Percentiles rank a stretch among this genome's conserved stretches.
Evolutionary conservation across 1,140 invertebrate genomes (phyloP).

Genomic region (Elymnias hypermnestra): DNA sequence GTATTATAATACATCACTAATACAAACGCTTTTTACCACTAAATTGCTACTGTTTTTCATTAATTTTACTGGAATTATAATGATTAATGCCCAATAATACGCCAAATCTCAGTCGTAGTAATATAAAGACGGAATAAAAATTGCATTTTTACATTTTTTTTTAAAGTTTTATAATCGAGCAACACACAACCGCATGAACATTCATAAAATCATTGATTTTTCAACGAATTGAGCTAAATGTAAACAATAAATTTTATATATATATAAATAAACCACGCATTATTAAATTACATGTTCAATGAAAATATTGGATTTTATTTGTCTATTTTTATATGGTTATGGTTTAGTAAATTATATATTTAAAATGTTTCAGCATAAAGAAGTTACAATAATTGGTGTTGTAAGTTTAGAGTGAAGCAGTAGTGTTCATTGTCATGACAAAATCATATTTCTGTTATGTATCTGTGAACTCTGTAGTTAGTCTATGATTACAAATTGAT

Average conservation of each 20-base stretch:
- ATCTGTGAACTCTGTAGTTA: no score
- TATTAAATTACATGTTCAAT: no score
- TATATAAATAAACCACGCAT: no score
- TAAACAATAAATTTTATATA: slow-evolving; percentile 8
- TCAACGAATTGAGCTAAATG: slow-evolving; percentile 56
- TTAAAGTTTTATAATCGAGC: slow-evolving; percentile 40
- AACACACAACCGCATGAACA: slow-evolving; percentile 58
- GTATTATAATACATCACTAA: no score
- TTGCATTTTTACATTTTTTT: slow-evolving; percentile 29
- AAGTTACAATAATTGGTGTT: slow-evolving; percentile 27
- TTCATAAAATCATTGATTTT: slow-evolving; percentile 27
- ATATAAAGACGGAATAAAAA: slow-evolving; percentile 57
- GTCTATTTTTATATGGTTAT: no score
- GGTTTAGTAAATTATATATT: no score
- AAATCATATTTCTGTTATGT: no score
- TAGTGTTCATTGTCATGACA: slow-evolving; percentile 11
- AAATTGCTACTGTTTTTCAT: slow-evolving; percentile 5
- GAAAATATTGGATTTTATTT: no score
- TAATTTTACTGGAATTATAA: slow-evolving; percentile 6
- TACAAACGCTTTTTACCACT: slow-evolving; percentile 3
- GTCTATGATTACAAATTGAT: no score
- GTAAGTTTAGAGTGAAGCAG: slow-evolving; percentile 7
- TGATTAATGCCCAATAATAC: slow-evolving; percentile 1
- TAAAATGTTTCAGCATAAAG: slow-evolving; percentile 6
- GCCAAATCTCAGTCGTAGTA: slow-evolving; percentile 20